Evolutionary conservation across 2,888 invertebrate genomes (phyloP).

Genomic region (Melanchra persicariae): DNA sequence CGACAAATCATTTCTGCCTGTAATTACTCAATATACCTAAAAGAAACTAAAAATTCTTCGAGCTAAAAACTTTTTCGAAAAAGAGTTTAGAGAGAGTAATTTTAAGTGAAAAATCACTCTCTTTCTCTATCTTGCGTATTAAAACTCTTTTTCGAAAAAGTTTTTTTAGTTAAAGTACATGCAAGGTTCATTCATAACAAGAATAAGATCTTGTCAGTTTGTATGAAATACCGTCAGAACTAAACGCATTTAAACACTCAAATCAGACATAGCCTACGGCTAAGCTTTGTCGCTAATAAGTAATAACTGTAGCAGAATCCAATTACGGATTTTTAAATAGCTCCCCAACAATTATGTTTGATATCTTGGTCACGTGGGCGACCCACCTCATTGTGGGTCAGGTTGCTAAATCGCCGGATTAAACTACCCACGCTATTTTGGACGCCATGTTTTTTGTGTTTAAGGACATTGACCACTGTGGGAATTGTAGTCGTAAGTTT

Average conservation of each 20-base stretch:
- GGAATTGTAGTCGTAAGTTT: not conserved
- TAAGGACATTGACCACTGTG: conserved; percentile 34
- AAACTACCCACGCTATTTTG: conserved; percentile 32
- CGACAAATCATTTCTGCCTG: not conserved
- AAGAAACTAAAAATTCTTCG: too few species aligned
- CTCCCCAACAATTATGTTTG: conserved; percentile 33
- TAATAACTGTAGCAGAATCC: conserved; percentile 28
- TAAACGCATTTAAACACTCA: not conserved
- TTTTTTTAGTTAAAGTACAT: too few species aligned
- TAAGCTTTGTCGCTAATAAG: conserved; percentile 10
- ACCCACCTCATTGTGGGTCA: conserved; percentile 31
- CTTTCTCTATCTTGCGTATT: too few species aligned
- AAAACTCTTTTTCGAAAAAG: too few species aligned
- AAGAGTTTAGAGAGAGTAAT: too few species aligned
- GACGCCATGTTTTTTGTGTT: conserved; percentile 31
- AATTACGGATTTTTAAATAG: conserved; percentile 48
- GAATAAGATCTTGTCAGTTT: too few species aligned
- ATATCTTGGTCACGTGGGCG: conserved; percentile 56
- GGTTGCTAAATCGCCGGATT: conserved; percentile 42
- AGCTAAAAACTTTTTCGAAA: too few species aligned
- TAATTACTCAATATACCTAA: too few species aligned
- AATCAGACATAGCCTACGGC: not conserved
- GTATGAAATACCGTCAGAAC: too few species aligned
- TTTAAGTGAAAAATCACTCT: too few species aligned
- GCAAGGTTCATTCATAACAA: too few species aligned